Evolutionary conservation across 1,140 invertebrate species (phyloP), one percentile per base, ranked within the genome.

Genomic region (Plutomurus gul): DNA sequence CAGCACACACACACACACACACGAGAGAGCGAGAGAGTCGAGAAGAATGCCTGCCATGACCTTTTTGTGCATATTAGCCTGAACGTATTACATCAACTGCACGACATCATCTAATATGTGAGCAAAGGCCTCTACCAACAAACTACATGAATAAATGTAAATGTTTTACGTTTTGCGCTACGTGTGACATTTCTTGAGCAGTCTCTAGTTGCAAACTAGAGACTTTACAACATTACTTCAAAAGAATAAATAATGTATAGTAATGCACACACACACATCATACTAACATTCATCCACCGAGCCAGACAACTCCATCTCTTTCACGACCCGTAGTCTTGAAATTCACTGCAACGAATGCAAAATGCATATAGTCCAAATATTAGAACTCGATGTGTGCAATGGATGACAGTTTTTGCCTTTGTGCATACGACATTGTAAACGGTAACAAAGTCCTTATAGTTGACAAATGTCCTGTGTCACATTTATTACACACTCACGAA

Each of bases 191-290:
- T 65, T 65, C 56, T 65, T 65, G 30, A 65, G 56, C 56, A 27
- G 56, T 65, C 56, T 30, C 56, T 33, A 65, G 56, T 65, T 65
- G 27, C 56, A 65, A 65, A 65, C 56, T 65, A n/a, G 56, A 25
- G 30, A 65, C 40, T n/a, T 43, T 43, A 10, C 40, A 73, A 73
- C 33, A 6, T 6, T 40, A 73, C 71, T 40, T 78, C 77, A 73
- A 78, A 78, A 49, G 77, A 78, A 78, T 78, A 78, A 36, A 43
- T 78, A 78, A 73, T 77, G 60, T 37, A 46, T 22, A 75, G n/a
- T n/a, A n/a, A n/a, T 30, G 27, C 56, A 65, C 56, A 65, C n/a
- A 43, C 1, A 43, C n/a, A 43, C 56, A 65, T 33, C 37, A 73
- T 25, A 73, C 18, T 40, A 25, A 46, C 40, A 40, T 73, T 18